Conservation (phyloP, 2,113 vertebrate genomes). For the Phasianus colchicus region DNA sequence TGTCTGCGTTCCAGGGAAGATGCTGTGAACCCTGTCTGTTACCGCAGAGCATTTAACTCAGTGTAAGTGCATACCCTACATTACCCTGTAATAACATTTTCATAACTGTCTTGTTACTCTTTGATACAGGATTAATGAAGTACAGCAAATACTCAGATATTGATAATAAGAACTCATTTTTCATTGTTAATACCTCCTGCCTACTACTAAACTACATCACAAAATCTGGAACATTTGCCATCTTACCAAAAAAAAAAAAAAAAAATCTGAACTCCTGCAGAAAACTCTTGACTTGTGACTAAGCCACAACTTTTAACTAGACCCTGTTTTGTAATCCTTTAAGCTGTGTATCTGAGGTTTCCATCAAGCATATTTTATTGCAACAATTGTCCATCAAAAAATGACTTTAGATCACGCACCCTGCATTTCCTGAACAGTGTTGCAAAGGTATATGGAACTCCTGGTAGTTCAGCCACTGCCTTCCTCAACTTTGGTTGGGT, state of each 20-base stretch:
- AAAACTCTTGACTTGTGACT: not conserved
- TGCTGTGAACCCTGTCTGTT: not conserved
- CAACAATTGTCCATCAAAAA: not conserved
- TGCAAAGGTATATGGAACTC: not conserved
- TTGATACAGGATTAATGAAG: conserved; percentile 5
- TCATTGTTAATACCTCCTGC: not conserved
- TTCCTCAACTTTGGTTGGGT: not conserved
- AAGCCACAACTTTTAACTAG: not conserved
- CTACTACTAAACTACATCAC: not conserved
- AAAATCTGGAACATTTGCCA: not conserved
- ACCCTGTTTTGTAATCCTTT: not conserved
- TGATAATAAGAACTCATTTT: conserved; percentile 32
- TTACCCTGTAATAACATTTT: not conserved
- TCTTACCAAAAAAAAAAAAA: not conserved
- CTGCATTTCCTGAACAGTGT: not conserved
- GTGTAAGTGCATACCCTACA: not conserved
- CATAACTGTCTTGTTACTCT: not conserved
- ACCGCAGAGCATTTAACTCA: not conserved
- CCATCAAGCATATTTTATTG: not conserved
- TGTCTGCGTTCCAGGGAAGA: not conserved
- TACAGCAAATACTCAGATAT: conserved; percentile 4
- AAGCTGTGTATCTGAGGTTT: not conserved
- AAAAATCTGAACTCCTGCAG: not conserved
- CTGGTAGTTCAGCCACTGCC: not conserved
- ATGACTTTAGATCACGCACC: not conserved